Evolutionary conservation across 2,113 vertebrate genomes (phyloP).

Genomic region (Alouatta palliata): DNA sequence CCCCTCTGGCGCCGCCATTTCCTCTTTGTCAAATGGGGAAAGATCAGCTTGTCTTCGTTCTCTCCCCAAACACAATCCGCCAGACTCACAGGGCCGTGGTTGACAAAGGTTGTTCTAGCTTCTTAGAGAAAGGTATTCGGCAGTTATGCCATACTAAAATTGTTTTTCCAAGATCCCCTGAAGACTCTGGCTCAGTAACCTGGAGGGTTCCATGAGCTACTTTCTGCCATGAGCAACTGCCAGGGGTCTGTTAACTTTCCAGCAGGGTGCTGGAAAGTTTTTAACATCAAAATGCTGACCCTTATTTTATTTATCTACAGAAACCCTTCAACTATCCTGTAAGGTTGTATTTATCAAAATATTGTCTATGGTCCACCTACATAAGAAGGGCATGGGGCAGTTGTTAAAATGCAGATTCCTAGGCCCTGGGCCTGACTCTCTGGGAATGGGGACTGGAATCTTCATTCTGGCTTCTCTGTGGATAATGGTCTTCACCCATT

Average conservation of each 20-base stretch:
- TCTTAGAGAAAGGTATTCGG: background rate
- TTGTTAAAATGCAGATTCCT: background rate
- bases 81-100: accelerated
- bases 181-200: background rate
- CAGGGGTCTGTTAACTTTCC: accelerated
- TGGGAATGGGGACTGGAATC: background rate
- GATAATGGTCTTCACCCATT: accelerated
- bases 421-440: background rate
- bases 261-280: background rate
- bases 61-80: background rate
- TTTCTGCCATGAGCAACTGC: background rate
- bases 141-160: background rate
- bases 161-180: background rate
- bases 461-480: background rate
- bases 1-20: background rate
- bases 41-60: background rate
- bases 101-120: background rate
- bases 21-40: background rate
- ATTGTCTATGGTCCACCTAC: accelerated
- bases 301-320: background rate
- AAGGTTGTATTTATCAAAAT: background rate
- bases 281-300: background rate
- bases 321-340: background rate
- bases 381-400: accelerated
- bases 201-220: too few species aligned